These are phyloP conservation scores for Apeira syringaria DNA, from an alignment of 2,888 invertebrate genomes.

Conservation along the genomic window DNA sequence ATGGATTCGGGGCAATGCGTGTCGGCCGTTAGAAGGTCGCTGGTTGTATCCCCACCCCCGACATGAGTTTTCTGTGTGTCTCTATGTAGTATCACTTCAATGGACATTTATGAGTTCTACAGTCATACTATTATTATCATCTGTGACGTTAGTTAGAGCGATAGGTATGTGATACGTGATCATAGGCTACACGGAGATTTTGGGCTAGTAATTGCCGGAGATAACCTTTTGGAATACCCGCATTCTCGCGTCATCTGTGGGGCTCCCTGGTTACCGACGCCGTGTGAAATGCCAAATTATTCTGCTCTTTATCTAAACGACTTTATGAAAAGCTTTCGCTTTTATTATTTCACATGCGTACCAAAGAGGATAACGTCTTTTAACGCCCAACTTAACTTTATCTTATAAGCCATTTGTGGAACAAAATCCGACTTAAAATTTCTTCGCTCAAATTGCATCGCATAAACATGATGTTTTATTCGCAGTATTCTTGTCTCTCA, in stretches of 20 bases:
- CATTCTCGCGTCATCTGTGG: conserved; percentile 18
- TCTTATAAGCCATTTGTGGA: conserved; percentile 34
- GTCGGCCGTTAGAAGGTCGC: too few relatives aligned
- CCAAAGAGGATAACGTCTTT: conserved; percentile 32
- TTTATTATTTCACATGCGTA: conserved; percentile 37
- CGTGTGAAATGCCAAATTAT: conserved; percentile 28
- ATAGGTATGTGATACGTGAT: conserved; percentile 1
- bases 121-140: too few relatives aligned
- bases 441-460: conserved; percentile 26
- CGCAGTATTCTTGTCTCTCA: conserved; percentile 21
- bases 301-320: conserved; percentile 34
- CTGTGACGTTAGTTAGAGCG: neutral
- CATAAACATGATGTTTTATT: conserved; percentile 23
- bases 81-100: too few relatives aligned
- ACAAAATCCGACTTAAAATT: conserved; percentile 30
- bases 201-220: conserved; percentile 5
- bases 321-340: conserved; percentile 33
- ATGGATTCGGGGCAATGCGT: too few relatives aligned
- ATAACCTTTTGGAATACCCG: conserved; percentile 7
- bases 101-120: too few relatives aligned
- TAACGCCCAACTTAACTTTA: conserved; percentile 34
- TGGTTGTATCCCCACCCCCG: too few relatives aligned
- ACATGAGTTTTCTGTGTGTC: too few relatives aligned
- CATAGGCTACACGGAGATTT: conserved; percentile 9
- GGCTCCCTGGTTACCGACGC: conserved; percentile 1